phyloP scores from a whole-genome alignment of 2,113 vertebrate species.

The Morphnarchus princeps region DNA sequence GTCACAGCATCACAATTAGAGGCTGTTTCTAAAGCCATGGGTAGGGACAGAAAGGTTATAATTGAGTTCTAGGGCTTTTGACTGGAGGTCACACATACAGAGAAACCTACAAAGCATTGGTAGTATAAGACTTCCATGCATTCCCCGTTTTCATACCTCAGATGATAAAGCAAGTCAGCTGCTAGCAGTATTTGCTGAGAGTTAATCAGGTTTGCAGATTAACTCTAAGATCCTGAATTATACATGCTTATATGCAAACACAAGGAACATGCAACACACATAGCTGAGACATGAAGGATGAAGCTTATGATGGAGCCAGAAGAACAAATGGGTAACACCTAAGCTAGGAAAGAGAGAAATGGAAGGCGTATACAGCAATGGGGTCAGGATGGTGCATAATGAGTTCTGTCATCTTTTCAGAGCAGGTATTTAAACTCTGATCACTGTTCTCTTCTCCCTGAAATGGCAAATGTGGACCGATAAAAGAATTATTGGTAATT shows the following conservation, averaged over 20 bases:
- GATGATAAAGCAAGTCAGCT: background rate
- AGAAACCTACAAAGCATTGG: background rate
- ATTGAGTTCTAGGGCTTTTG: background rate
- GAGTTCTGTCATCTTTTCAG: background rate
- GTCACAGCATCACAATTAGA: background rate
- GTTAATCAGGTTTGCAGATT: conserved; percentile 36
- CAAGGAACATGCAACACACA: background rate
- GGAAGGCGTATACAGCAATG: fast-evolving
- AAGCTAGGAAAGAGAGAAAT: background rate
- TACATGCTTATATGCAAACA: background rate
- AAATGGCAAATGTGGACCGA: background rate
- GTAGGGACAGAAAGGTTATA: background rate
- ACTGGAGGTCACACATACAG: background rate
- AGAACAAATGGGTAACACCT: background rate
- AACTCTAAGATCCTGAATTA: conserved; percentile 2
- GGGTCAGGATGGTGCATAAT: background rate
- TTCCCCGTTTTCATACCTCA: background rate
- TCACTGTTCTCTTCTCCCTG: background rate
- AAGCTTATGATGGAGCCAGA: background rate
- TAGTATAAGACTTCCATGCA: background rate
- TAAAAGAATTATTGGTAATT: background rate
- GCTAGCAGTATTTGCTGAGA: background rate
- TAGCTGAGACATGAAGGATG: background rate
- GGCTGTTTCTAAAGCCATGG: background rate
- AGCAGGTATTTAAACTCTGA: background rate